Evolutionary conservation across 2,113 vertebrate genomes (phyloP).

Genomic region (Cyanocitta stelleri): DNA sequence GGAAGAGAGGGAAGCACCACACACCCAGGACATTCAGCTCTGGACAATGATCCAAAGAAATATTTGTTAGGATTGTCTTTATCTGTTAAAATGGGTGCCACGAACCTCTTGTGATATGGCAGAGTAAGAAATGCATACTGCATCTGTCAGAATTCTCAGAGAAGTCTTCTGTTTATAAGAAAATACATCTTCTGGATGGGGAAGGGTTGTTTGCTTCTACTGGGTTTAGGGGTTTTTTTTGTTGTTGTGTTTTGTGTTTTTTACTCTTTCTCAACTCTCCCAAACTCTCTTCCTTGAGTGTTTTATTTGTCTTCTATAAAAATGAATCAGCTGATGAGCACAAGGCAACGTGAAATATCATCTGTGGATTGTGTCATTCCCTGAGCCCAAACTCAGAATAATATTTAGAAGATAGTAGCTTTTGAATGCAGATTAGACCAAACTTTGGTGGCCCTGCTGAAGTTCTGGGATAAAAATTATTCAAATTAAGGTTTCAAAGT

Average conservation of each 20-base stretch:
- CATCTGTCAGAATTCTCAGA: neutral
- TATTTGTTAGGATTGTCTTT: neutral
- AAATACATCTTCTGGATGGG: neutral
- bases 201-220: neutral
- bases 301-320: neutral
- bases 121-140: neutral
- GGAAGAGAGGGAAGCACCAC: neutral
- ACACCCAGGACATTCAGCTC: neutral
- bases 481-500: neutral
- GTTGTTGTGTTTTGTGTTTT: neutral
- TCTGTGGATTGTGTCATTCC: neutral
- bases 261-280: neutral
- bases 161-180: neutral
- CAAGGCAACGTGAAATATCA: neutral
- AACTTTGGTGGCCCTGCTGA: accelerated
- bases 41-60: neutral
- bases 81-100: neutral
- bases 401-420: neutral
- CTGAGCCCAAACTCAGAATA: neutral
- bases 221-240: neutral
- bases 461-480: neutral
- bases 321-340: neutral
- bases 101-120: neutral
- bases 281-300: neutral
- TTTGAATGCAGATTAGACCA: neutral